Conservation (phyloP, 1,140 invertebrate genomes). For the Bombus confusus region DNA sequence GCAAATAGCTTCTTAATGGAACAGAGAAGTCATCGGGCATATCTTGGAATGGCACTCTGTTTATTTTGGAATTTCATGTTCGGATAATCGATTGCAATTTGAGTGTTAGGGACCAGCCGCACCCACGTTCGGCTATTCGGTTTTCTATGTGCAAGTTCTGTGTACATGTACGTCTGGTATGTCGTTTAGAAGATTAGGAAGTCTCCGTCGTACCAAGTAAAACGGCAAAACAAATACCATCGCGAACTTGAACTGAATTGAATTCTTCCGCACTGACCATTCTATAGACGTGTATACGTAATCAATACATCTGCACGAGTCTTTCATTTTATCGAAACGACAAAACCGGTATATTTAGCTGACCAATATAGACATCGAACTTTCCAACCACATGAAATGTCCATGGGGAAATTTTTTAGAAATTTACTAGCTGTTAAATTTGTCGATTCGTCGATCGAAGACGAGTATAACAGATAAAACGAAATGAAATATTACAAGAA, state of each 20-base stretch:
- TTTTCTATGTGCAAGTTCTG: not conserved
- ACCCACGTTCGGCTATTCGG: slow-evolving; percentile 16
- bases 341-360: too few relatives aligned
- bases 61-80: slow-evolving; percentile 50
- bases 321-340: too few relatives aligned
- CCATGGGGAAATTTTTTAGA: too few relatives aligned
- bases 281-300: not conserved
- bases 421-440: not conserved
- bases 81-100: slow-evolving; percentile 52
- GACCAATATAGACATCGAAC: not conserved
- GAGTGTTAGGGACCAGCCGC: slow-evolving; percentile 10
- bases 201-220: not conserved
- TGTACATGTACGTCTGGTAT: not conserved
- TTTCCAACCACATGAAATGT: not conserved
- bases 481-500: too few relatives aligned
- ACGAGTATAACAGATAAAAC: too few relatives aligned
- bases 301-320: not conserved
- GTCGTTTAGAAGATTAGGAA: slow-evolving; percentile 4
- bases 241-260: not conserved
- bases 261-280: not conserved
- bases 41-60: slow-evolving; percentile 28
- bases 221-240: slow-evolving; percentile 6
- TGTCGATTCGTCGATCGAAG: not conserved
- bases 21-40: slow-evolving; percentile 9
- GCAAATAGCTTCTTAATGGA: not conserved